Base-by-base conservation (phyloP, 2,888 invertebrate genomes). In the Endomychus coccineus region DNA sequence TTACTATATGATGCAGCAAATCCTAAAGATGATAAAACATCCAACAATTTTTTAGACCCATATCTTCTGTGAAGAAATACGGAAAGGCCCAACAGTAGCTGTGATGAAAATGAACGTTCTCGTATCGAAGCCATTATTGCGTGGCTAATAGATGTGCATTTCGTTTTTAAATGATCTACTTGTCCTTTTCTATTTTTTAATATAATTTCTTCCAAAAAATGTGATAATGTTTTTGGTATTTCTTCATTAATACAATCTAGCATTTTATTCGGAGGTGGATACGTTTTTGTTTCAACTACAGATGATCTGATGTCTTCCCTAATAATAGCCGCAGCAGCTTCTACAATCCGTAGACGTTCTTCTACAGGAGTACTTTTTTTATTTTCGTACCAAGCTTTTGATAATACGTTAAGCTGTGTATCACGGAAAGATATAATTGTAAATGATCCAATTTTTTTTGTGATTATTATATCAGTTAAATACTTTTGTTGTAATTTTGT, bases 281-380 rank as follows among this genome's bases (percentile, higher is more conserved):
- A 59, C 30, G 50, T 39, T 35, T 53, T 48, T 16, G 48, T 56
- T 47, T 58, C 53, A 48, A 55, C 51, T 42, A 53, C 41, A 36
- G 50, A 46, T 42, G 55, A 48, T 50, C 54, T 36, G 15, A 61
- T 60, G 36, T 61, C 58, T 55, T 61, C 55, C 34, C 52, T 50
- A 50, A 58, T 53, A 46, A 60, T 58, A 36, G 55, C 54, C 27
- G 56, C 57, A 32, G 58, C 58, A 53, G 55, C 52, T 54, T 58
- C 50, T 46, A 59, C 49, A 22, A 39, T 23, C 10, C 37, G 2
- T 44, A 56, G 24, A 3, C 44, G 19, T 49, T 59, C 54, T 55
- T 45, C 55, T 51, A 21, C 45, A 12, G 21, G 27, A 17, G 13
- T 27, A 6, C 16, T n/a, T 34, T 34, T 34, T 34, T 28, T 34